Base-by-base conservation (phyloP, 2,888 invertebrate species). In the Apamea epomidion region DNA sequence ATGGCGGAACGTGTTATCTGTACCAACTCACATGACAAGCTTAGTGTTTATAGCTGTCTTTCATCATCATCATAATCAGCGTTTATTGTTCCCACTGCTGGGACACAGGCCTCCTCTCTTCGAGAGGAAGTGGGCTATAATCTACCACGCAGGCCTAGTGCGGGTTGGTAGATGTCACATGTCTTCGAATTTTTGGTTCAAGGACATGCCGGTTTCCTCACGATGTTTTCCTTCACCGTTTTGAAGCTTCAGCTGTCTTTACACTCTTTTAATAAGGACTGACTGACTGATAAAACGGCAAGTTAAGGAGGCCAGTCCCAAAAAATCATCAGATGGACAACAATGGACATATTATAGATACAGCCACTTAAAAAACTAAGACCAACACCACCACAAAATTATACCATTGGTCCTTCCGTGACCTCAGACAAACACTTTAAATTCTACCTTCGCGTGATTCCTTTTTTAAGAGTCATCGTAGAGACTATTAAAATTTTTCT, bases 401-500 rank as follows among this genome's bases (percentile, higher is more conserved):
- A 0, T 37, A 7, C 18, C 25, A 58, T 18, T 16, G 3, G 51
- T 54, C 25, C 60, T 18, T 51, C 14, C 42, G n/a, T 42, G 6
- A 60, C n/a, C 18, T 37, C 37, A 8, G 25, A 8, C 14, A 32
- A 25, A 77, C 29, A 79, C 48, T 51, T 68, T 37, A 37, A 80
- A 80, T 58, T 78, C 16, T 29, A 32, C n/a, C 42, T 32, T 62
- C 42, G n/a, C 32, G 21, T 32, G 78, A 78, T 72, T 12, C 25
- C 32, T 67, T 12, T 2, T 51, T 54, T n/a, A 64, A 12, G 16
- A 72, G 12, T 72, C 25, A 58, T 37, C 37, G 29, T 18, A 25
- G 37, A 37, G 54, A 37, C 65, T 58, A 42, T 82, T 65, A 48
- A 64, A 16, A 76, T 78, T 65, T 65, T 83, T 83, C 81, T 71